These are phyloP conservation scores for Pseudomugil gertrudae DNA, from an alignment of 2,797 vertebrate genomes.

Conservation along the genomic window DNA sequence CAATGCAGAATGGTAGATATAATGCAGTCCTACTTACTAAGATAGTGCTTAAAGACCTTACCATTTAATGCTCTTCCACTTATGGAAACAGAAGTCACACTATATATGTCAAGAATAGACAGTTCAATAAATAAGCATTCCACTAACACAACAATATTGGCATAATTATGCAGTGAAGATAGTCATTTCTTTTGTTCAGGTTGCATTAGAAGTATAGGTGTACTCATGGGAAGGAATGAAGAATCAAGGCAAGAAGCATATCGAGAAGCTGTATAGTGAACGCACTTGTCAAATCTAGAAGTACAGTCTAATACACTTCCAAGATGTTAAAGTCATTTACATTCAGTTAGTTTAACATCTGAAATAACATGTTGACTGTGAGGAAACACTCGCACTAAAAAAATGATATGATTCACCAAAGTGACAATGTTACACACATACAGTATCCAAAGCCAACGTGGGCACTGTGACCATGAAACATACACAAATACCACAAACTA, in stretches of 20 bases:
- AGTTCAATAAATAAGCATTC: conserved; percentile 87
- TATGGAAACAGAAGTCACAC: conserved; percentile 78
- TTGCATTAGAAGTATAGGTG: conserved; percentile 71
- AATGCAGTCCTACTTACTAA: conserved; percentile 81
- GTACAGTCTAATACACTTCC: conserved; percentile 73
- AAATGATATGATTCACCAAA: conserved; percentile 54
- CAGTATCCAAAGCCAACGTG: conserved; percentile 50
- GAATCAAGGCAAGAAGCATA: conserved; percentile 72
- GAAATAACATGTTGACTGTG: conserved; percentile 56
- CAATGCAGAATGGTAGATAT: conserved; percentile 82
- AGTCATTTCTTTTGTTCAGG: conserved; percentile 61
- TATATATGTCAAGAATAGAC: conserved; percentile 77
- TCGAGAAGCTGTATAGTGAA: conserved; percentile 65
- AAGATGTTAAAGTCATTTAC: conserved; percentile 74
- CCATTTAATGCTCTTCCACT: conserved; percentile 71
- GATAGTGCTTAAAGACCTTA: conserved; percentile 77
- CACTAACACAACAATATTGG: conserved; percentile 82
- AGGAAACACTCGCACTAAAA: conserved; percentile 60
- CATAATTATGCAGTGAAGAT: conserved; percentile 77
- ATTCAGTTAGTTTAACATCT: conserved; percentile 75
- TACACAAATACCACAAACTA: conserved; percentile 59
- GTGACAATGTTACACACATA: conserved; percentile 57
- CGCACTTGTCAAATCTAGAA: conserved; percentile 66
- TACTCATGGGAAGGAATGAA: conserved; percentile 73
- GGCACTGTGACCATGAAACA: conserved; percentile 53